Conservation (phyloP, 2,888 invertebrate genomes). For the Pediacus dermestoides region DNA sequence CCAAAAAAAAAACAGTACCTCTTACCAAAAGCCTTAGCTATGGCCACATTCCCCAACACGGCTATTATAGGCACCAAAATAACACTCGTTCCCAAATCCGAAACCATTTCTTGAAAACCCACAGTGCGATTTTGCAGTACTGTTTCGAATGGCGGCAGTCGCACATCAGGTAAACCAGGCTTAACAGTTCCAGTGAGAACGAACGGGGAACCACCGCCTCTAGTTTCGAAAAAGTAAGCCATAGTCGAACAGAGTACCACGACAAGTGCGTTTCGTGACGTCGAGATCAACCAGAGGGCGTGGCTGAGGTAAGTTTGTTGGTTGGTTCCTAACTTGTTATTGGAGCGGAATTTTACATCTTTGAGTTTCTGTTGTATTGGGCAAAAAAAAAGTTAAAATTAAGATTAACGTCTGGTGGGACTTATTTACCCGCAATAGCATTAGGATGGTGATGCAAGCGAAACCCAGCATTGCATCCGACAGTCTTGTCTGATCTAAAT, state of each 20-base stretch:
- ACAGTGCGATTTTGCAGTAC: conserved; percentile 57
- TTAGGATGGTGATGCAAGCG: conserved; percentile 67
- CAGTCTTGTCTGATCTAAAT: conserved; percentile 64
- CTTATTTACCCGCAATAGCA: conserved; percentile 68
- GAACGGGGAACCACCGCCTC: conserved; percentile 59
- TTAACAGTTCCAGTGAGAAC: conserved; percentile 71
- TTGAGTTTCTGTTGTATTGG: conserved; percentile 77
- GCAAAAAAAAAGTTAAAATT: too few species aligned
- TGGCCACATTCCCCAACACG: conserved; percentile 90
- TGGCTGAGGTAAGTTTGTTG: conserved; percentile 53
- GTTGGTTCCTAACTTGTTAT: conserved; percentile 46
- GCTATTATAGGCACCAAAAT: conserved; percentile 85
- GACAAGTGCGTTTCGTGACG: conserved; percentile 79
- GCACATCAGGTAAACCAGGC: conserved; percentile 69
- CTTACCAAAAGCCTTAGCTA: conserved; percentile 90
- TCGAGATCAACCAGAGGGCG: conserved; percentile 72
- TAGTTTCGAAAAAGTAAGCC: conserved; percentile 59
- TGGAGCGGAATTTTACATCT: conserved; percentile 56
- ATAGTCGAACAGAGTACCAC: conserved; percentile 70
- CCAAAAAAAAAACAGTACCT: too few species aligned
- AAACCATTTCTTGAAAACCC: conserved; percentile 66
- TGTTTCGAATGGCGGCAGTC: conserved; percentile 70
- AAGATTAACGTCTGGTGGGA: conserved; percentile 4
- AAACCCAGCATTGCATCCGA: conserved; percentile 72
- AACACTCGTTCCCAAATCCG: conserved; percentile 80